Percentiles rank a stretch among this genome's conserved stretches.
These are phyloP conservation scores for Pseudococcus longispinus DNA, from an alignment of 2,888 invertebrate species.

Conservation along the genomic window DNA sequence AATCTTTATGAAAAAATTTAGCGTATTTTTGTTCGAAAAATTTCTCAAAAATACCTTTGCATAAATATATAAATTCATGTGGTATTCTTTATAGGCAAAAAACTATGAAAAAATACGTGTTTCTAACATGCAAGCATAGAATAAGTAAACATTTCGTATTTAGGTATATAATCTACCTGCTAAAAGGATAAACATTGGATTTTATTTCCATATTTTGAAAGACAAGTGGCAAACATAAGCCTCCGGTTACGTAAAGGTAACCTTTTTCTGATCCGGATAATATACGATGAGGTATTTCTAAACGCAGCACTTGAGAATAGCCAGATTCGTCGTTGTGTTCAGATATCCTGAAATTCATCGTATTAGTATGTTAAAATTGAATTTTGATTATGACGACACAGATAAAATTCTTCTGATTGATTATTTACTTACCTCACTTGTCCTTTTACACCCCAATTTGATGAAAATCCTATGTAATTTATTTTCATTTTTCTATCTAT, in stretches of 20 bases:
- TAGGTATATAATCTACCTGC: not conserved
- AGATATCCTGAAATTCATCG: constrained; percentile 68
- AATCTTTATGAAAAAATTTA: not conserved
- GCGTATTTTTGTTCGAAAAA: no score
- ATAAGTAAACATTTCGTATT: no score
- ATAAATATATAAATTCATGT: no score
- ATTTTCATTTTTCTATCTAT: constrained; percentile 69
- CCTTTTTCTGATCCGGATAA: constrained; percentile 73
- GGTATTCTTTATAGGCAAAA: no score
- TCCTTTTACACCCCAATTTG: constrained; percentile 71
- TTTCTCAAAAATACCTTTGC: no score
- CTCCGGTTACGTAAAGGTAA: constrained; percentile 70
- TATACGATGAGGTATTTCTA: constrained; percentile 71
- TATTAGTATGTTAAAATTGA: not conserved
- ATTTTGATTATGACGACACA: not conserved
- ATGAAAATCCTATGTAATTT: constrained; percentile 71
- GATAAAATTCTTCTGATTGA: constrained; percentile 25
- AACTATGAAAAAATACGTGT: no score
- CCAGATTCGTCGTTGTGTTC: constrained; percentile 76
- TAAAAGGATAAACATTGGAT: constrained; percentile 9
- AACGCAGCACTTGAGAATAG: constrained; percentile 73
- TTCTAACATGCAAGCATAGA: no score
- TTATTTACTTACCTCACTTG: constrained; percentile 68
- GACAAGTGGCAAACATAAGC: constrained; percentile 67
- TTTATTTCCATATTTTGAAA: constrained; percentile 54